Conservation (phyloP, 2,113 vertebrate genomes). For the Alethe castanea region DNA sequence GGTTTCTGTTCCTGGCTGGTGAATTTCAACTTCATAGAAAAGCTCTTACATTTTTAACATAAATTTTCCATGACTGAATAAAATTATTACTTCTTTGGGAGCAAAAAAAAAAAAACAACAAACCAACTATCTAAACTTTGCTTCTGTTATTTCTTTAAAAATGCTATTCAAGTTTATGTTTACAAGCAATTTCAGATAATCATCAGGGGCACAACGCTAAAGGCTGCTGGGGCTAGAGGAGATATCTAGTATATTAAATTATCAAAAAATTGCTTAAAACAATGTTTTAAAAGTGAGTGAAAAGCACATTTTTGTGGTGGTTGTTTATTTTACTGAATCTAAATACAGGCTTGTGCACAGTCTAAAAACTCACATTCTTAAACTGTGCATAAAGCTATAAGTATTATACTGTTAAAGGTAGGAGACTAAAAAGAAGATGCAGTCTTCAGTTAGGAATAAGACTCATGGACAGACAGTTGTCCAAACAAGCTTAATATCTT, state of each 20-base stretch:
- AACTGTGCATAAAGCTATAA: background rate
- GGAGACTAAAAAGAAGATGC: background rate
- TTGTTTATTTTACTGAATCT: background rate
- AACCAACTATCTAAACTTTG: background rate
- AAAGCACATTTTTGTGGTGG: background rate
- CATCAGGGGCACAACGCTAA: background rate
- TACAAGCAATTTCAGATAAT: background rate
- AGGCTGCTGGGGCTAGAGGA: background rate
- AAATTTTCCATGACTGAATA: background rate
- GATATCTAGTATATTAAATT: background rate
- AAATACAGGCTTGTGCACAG: background rate
- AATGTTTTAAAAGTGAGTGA: background rate
- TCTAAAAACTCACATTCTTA: background rate
- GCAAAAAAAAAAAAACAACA: background rate
- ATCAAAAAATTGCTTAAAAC: background rate
- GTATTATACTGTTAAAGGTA: background rate
- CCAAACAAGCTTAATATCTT: conserved; percentile 45
- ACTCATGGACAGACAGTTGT: background rate
- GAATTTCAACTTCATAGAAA: background rate
- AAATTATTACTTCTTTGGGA: background rate
- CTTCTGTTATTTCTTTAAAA: background rate
- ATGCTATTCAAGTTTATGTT: background rate
- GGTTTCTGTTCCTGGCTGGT: background rate
- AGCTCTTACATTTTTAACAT: background rate
- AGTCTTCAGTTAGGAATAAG: background rate